These are phyloP conservation scores for Dolomedes plantarius DNA, from an alignment of 2,888 invertebrate species.

Conservation along the genomic window DNA sequence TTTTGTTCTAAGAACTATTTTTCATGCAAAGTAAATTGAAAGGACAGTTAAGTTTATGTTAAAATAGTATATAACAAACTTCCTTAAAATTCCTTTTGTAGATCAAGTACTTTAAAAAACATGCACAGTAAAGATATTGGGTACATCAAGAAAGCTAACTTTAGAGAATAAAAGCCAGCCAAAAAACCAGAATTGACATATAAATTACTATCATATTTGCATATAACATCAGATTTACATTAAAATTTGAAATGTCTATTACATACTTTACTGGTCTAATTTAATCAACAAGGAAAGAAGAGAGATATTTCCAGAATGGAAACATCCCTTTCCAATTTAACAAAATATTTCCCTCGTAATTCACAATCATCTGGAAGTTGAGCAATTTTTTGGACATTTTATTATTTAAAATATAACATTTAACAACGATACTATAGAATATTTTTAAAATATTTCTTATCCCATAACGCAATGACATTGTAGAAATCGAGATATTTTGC, in stretches of 20 bases:
- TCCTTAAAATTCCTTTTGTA: no score
- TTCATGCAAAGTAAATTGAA: no score
- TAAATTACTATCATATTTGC: background rate
- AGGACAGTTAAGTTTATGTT: no score
- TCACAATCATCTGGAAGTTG: background rate
- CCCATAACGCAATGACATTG: no score
- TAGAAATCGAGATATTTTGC: no score
- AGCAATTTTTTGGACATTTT: conserved; percentile 9
- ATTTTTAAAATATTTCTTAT: background rate
- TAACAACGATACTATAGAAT: background rate
- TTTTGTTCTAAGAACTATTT: no score
- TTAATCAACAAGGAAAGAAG: background rate
- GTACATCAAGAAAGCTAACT: no score
- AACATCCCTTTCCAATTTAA: background rate
- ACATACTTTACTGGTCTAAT: background rate
- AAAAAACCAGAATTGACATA: background rate
- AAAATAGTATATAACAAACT: no score
- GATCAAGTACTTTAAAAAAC: no score
- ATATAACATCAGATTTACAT: background rate
- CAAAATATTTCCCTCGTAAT: background rate
- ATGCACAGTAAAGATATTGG: no score
- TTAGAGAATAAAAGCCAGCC: background rate
- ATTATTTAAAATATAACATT: background rate
- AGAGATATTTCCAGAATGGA: background rate
- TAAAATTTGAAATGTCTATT: background rate